Evolutionary conservation across 2,113 vertebrate species (phyloP).

Genomic region (Archocentrus centrarchus): DNA sequence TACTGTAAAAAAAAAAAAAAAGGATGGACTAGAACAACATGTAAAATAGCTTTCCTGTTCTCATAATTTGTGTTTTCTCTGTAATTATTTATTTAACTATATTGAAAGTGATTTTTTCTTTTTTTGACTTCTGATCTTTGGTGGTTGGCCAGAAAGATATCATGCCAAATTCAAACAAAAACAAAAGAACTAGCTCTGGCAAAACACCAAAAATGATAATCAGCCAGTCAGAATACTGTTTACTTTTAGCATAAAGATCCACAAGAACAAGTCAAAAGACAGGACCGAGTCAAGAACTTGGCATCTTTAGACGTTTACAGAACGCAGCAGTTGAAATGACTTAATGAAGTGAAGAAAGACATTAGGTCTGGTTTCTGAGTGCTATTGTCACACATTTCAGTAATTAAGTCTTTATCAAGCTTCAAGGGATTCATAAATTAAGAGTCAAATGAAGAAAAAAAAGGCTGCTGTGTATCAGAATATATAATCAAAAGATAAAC

Average conservation of each 20-base stretch:
- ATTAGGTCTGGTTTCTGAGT: neutral
- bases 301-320: neutral
- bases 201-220: neutral
- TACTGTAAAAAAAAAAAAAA: too few relatives aligned
- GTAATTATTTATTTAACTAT: neutral
- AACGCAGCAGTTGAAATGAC: neutral
- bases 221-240: fast-evolving
- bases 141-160: neutral
- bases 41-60: fast-evolving
- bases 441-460: neutral
- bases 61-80: neutral
- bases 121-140: neutral
- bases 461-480: neutral
- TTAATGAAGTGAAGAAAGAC: neutral
- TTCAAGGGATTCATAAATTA: neutral
- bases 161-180: too few relatives aligned
- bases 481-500: neutral
- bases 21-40: too few relatives aligned
- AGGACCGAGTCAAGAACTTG: neutral
- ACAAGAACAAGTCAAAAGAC: neutral
- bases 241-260: neutral
- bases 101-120: neutral
- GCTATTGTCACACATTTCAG: neutral
- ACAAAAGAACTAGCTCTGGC: neutral
- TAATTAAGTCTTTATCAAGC: neutral